Evolutionary conservation across 2,888 invertebrate species (phyloP), one percentile per base, ranked within the genome.

Genomic region (Silvanus unidentatus): DNA sequence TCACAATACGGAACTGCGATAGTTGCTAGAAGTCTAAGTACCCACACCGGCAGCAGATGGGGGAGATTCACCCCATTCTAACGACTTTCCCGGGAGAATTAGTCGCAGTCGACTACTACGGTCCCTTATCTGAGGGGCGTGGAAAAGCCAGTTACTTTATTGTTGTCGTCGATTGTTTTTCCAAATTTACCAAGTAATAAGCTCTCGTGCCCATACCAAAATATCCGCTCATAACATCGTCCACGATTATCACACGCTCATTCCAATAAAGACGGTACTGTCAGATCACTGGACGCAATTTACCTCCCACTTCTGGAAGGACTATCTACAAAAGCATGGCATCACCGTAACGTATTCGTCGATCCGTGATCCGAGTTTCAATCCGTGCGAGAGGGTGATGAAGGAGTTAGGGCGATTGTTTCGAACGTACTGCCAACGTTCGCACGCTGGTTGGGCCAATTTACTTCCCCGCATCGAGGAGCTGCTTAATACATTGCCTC

Each of bases 231-330:
- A 40, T 1, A 44, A 42, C 16, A 28, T 47, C 8, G 9, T 47
- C 3, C 10, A 47, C 1, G 44, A 49, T 15, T 50, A 44, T 46
- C 2, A 9, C n/a, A n/a, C 3, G 8, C 3, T 22, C 8, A 22
- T 22, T 22, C 22, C 22, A 5, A 22, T 22, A 22, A 32, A 32
- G n/a, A 8, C 32, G n/a, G n/a, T 51, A 2, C 6, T 54, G 8
- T 46, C 40, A 2, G 57, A 55, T 30, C 49, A 53, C 11, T 55
- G 55, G 1, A 37, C 45, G 8, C 57, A 58, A 38, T 57, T 58
- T 39, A 50, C 54, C 1, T 34, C 35, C 11, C 4, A 32, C 3
- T 32, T 32, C 6, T 32, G 22, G 22, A 3, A 22, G 22, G 22
- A 5, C 8, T 8, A 8, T 3, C 8, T 22, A 8, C 3, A 22